phyloP scores from a whole-genome alignment of 2,113 vertebrate genomes.

The Felis chaus region DNA sequence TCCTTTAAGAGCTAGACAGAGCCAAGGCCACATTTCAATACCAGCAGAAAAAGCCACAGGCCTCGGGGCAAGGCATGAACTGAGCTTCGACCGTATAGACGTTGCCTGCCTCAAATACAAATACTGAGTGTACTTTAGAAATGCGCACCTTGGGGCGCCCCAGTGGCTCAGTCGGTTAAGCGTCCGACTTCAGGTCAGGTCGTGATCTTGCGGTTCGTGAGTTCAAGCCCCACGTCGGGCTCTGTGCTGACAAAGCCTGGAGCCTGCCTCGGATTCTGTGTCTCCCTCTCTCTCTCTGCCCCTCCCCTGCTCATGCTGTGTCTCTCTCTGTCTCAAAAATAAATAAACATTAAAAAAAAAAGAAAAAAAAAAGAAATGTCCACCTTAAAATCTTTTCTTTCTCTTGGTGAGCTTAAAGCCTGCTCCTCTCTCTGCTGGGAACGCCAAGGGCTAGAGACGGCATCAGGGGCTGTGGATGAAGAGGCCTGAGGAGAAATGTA shows the following conservation, averaged over 20 bases:
- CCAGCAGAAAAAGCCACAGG: neutral
- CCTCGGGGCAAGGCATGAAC: neutral
- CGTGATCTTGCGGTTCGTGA: no score
- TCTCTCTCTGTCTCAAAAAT: no score
- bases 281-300: no score
- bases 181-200: no score
- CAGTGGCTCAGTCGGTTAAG: no score
- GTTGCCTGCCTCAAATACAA: neutral
- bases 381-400: conserved; percentile 4
- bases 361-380: neutral
- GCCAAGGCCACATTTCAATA: neutral
- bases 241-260: no score
- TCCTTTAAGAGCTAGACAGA: neutral
- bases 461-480: no score
- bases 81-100: neutral
- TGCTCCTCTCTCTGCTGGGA: neutral
- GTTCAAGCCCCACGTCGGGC: no score
- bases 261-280: no score
- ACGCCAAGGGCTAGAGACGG: neutral
- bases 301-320: no score
- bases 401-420: neutral
- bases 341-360: no score
- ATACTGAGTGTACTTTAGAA: neutral
- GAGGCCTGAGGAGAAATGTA: neutral
- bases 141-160: neutral